Base-by-base conservation (phyloP, 1,140 invertebrate species). In the Drosophila elegans region DNA sequence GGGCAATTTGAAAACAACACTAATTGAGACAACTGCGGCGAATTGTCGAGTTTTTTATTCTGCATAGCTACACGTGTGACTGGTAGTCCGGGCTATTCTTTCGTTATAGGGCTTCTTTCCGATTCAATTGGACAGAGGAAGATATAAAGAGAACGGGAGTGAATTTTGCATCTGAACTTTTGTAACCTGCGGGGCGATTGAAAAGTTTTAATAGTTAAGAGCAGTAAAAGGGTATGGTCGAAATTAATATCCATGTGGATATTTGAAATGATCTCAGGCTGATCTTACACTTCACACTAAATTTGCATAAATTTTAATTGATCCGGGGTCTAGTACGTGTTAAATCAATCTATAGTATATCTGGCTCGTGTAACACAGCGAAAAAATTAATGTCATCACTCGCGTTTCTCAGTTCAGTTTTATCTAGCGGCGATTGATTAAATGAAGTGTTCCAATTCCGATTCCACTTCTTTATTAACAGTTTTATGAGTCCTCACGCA, bases 11-110 rank as follows among this genome's bases (percentile, higher is more conserved):
- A 62, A 78, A 61, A 66, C 48, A 39, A 76, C 82, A 82, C 76
- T 82, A 68, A 79, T 88, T 71, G 74, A 75, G 62, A 76, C 42
- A 51, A 53, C 29, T 59, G 54, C 39, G 42, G 21, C 48, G 57
- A 55, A 29, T 60, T 45, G 44, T 27, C 42, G 36, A 57, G 48
- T 39, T 29, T 44, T 12, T 16, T 36, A 12, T 10, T 32, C 5
- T 38, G 46, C 32, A 25, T 56, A 29, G 38, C 25, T 39, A 25
- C 9, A 3, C 9, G 10, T 7, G 29, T 21, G 10, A 42, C 29
- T 39, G 63, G n/a, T 36, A 38, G 62, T 68, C 66, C 46, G 62
- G 32, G 3, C 52, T 55, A 29, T 21, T 21, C 16, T 21, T 38
- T 66, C 34, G 63, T 48, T 34, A n/a, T 71, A 71, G 63, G 67